Conservation (phyloP, 2,113 vertebrate genomes). For the Erinaceus europaeus region DNA sequence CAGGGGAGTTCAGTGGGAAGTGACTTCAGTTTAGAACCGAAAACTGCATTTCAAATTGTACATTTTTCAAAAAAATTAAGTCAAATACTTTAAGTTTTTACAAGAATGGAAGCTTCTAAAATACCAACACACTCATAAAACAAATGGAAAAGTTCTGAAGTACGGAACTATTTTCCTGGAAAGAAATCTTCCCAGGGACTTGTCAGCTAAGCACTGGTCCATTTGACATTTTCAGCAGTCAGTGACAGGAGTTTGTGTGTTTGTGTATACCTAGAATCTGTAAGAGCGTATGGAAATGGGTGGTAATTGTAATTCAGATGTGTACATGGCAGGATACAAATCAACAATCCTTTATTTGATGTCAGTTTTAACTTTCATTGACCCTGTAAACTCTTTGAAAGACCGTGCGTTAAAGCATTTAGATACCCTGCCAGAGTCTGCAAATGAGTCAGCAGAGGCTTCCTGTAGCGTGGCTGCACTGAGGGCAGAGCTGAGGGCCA, state of each 20-base stretch:
- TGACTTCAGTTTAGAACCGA: background rate
- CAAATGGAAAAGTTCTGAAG: background rate
- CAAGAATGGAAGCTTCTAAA: background rate
- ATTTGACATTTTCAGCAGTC: conserved; percentile 20
- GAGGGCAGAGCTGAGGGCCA: background rate
- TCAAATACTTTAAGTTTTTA: background rate
- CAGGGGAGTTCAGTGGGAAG: background rate
- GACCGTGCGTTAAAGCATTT: background rate
- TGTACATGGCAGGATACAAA: conserved; percentile 12
- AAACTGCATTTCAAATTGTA: background rate
- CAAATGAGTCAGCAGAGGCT: background rate
- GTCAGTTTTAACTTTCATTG: background rate
- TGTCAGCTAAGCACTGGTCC: background rate
- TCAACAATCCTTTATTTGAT: background rate
- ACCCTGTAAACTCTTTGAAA: background rate
- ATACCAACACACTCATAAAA: background rate
- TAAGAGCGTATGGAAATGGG: too few species aligned
- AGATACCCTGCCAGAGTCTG: background rate
- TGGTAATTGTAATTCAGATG: background rate
- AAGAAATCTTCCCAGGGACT: background rate
- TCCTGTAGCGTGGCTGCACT: conserved; percentile 11
- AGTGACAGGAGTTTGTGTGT: background rate
- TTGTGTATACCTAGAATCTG: too few species aligned
- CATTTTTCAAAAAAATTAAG: conserved; percentile 6
- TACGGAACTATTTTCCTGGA: background rate